A percentile compares a stretch with the other conserved stretches of the same genome.
These are phyloP conservation scores for Antitype chi DNA, from an alignment of 2,888 invertebrate genomes.

Conservation along the genomic window DNA sequence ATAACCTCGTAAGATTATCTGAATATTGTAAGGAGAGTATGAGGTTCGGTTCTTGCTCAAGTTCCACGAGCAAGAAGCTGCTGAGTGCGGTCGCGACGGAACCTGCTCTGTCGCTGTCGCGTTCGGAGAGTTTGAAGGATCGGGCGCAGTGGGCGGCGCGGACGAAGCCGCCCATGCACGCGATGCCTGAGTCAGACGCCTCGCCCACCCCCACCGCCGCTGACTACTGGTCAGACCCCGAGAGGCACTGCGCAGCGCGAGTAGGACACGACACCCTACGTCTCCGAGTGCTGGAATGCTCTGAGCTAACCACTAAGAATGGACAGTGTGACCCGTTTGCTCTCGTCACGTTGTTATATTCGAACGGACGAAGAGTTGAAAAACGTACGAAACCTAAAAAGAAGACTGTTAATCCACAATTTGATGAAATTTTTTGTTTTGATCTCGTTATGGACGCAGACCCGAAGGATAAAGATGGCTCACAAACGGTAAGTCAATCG, in stretches of 20 bases:
- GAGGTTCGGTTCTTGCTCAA: constrained; percentile 88
- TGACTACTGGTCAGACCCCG: constrained; percentile 89
- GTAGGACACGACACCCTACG: constrained; percentile 88
- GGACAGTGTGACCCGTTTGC: constrained; percentile 98
- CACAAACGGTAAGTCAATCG: constrained; percentile 89
- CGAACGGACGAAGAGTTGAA: constrained; percentile 94
- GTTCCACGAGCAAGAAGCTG: constrained; percentile 87
- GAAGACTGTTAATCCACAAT: constrained; percentile 97
- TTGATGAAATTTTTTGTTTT: constrained; percentile 96
- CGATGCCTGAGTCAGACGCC: constrained; percentile 84
- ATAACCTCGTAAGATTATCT: constrained; percentile 85
- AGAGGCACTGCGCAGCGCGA: constrained; percentile 87
- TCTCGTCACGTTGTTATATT: constrained; percentile 94
- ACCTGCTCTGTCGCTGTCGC: constrained; percentile 84
- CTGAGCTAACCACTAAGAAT: constrained; percentile 96
- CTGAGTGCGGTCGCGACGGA: constrained; percentile 84
- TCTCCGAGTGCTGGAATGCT: constrained; percentile 95
- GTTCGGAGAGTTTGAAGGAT: constrained; percentile 88
- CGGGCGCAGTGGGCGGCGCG: constrained; percentile 84
- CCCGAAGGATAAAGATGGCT: constrained; percentile 87
- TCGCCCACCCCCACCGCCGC: constrained; percentile 86
- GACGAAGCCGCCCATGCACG: constrained; percentile 86
- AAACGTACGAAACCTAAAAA: constrained; percentile 96
- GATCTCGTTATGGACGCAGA: constrained; percentile 91
- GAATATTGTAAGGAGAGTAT: constrained; percentile 89